Base-by-base conservation (phyloP, 2,888 invertebrate species). In the Microctonus brassicae region DNA sequence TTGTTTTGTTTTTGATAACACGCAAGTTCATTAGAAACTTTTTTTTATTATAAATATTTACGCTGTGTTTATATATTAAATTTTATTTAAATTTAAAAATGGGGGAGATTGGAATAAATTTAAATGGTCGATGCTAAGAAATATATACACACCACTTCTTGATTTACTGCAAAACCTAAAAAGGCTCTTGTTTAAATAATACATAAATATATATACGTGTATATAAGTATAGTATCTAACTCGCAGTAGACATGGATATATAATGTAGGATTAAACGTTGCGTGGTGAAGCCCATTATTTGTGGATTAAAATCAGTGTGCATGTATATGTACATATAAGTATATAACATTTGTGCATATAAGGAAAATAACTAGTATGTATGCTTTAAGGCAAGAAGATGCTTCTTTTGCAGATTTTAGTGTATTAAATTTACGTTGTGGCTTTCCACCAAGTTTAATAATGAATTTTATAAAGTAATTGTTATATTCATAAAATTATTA, bases 201-300 rank as follows among this genome's bases (percentile, higher is more conserved):
- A 17, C 17, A 47, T 17, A n/a, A n/a, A n/a, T n/a, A n/a, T n/a
- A n/a, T n/a, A n/a, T n/a, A n/a, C n/a, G n/a, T n/a, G 39, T 39
- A 20, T 17, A 20, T 47, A 17, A 17, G 47, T n/a, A n/a, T n/a
- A n/a, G 17, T 47, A 47, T 22, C 13, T 24, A 24, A 55, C 24
- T 55, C 24, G 1, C 20, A 47, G 55, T 55, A 55, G 22, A 55
- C 26, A 55, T 26, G 76, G 75, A 77, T 47, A 47, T 47, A 47
- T 80, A 81, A 81, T 79, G 77, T 74, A 70, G 77, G 79, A 78
- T 80, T 79, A 80, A 79, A 75, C 71, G 72, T 70, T 70, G 65
- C 74, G 68, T 70, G 69, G 74, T 74, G 75, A 73, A 80, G 75
- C 78, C 78, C 80, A 77, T 81, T 80, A 78, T 76, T 80, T 75